Evolutionary conservation across 2,797 vertebrate species (phyloP).

Genomic region (Coendou prehensilis): DNA sequence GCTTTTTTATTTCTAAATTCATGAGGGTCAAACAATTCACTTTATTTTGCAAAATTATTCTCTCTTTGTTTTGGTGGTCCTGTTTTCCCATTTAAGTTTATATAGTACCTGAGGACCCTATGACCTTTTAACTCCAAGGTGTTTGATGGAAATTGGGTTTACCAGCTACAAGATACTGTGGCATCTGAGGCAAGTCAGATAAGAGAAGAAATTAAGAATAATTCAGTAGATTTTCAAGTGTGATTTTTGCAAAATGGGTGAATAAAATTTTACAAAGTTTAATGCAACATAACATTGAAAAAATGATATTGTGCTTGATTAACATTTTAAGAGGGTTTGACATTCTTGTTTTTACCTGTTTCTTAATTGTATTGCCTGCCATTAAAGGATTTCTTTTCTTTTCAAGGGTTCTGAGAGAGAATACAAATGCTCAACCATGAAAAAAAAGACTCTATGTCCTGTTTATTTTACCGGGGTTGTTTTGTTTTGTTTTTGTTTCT

Average conservation of each 20-base stretch:
- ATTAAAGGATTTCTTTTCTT: background rate
- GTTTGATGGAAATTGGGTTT: background rate
- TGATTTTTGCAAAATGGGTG: background rate
- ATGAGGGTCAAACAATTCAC: background rate
- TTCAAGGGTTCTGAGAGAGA: background rate
- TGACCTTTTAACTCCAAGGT: background rate
- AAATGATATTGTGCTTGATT: background rate
- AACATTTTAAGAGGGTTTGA: background rate
- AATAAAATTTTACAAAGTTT: background rate
- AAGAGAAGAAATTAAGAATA: slow-evolving; percentile 12
- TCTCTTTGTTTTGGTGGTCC: background rate
- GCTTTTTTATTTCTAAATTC: slow-evolving; percentile 9
- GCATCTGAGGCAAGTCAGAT: background rate
- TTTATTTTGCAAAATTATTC: background rate
- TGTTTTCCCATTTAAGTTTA: background rate
- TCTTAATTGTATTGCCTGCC: background rate
- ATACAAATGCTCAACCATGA: background rate
- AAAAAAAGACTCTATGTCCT: background rate
- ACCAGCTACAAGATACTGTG: background rate
- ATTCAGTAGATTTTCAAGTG: background rate
- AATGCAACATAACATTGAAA: background rate
- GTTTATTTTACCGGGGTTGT: background rate
- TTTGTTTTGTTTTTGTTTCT: background rate
- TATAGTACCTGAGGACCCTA: background rate
- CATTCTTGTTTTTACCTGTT: background rate